Percentiles rank a stretch among this genome's conserved stretches.
Evolutionary conservation across 2,113 vertebrate genomes (phyloP).

Genomic region (Neodon shergylaensis): DNA sequence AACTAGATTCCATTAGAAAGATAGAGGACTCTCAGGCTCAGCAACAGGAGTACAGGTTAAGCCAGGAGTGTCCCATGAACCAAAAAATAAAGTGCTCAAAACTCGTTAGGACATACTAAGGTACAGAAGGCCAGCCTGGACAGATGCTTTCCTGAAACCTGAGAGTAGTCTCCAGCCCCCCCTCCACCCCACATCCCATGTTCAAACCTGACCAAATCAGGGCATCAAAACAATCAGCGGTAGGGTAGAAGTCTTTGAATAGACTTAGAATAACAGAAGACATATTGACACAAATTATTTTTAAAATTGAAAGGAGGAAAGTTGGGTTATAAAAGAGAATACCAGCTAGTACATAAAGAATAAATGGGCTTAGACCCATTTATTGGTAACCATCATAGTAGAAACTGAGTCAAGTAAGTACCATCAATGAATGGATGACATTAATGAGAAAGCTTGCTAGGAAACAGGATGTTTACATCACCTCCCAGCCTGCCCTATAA

Average conservation of each 20-base stretch:
- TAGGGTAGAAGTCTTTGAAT: not conserved
- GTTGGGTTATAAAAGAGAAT: constrained; percentile 14
- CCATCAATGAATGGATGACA: constrained; percentile 8
- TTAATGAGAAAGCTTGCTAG: constrained; percentile 10
- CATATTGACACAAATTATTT: not conserved
- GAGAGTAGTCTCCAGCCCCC: not conserved
- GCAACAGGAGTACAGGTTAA: not conserved
- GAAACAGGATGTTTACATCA: not conserved
- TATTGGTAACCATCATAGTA: constrained; percentile 20
- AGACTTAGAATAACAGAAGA: constrained; percentile 29
- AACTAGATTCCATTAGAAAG: not conserved
- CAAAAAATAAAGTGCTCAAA: not conserved
- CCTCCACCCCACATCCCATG: no score
- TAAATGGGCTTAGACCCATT: not conserved
- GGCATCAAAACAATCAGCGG: not conserved
- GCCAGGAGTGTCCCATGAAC: not conserved
- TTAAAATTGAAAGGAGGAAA: not conserved
- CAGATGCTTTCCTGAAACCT: not conserved
- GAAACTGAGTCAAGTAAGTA: constrained; percentile 18
- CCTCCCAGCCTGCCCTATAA: not conserved
- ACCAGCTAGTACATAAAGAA: not conserved
- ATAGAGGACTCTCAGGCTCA: not conserved
- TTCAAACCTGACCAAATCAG: not conserved
- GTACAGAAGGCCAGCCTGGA: not conserved
- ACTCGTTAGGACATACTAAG: not conserved